Percentiles rank a stretch among this genome's conserved stretches.
phyloP scores from a whole-genome alignment of 2,113 vertebrate genomes.

The Odocoileus hemionus region DNA sequence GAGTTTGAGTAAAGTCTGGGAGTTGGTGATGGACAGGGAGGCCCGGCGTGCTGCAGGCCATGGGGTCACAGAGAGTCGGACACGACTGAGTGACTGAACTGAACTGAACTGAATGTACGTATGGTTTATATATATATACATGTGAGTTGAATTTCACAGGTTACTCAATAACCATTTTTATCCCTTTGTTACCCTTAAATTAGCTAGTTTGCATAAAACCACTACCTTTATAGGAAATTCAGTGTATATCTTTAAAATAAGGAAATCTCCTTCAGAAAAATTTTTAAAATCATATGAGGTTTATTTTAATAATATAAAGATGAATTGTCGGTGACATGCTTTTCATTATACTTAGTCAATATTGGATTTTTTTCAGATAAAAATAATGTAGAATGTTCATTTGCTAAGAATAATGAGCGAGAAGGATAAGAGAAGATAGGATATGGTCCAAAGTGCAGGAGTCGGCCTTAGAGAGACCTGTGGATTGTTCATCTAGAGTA shows the following conservation, averaged over 20 bases:
- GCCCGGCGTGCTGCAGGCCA: accelerated
- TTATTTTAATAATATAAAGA: not conserved
- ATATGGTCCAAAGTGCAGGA: not conserved
- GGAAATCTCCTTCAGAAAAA: not conserved
- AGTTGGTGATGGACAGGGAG: not conserved
- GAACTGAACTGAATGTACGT: not conserved
- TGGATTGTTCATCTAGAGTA: not conserved
- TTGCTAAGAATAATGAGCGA: not conserved
- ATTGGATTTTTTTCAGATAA: not conserved
- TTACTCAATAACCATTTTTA: not conserved
- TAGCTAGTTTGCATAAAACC: not conserved
- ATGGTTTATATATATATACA: not conserved
- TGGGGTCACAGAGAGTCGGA: not conserved
- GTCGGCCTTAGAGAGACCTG: not conserved
- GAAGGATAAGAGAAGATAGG: not conserved
- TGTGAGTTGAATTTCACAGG: not conserved
- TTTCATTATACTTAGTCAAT: not conserved
- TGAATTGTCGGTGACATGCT: not conserved
- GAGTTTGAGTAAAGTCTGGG: not conserved
- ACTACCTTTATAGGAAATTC: not conserved
- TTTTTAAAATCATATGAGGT: not conserved
- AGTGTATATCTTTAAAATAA: not conserved
- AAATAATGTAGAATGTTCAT: not conserved
- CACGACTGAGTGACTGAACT: not conserved
- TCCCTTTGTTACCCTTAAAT: not conserved